These are phyloP conservation scores for Plebejus anna DNA, from an alignment of 2,888 invertebrate genomes.

Conservation along the genomic window DNA sequence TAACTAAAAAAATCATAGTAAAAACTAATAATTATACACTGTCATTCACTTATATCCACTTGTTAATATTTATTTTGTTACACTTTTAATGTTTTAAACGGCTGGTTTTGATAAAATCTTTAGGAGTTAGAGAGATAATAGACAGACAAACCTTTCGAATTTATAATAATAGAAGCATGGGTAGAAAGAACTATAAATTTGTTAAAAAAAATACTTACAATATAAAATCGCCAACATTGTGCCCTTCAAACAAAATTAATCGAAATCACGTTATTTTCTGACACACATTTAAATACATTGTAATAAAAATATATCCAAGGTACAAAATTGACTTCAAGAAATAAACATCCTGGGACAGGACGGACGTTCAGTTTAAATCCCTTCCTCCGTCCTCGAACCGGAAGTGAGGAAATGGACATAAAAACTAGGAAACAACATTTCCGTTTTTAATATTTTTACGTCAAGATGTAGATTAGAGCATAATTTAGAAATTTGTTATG, in stretches of 20 bases:
- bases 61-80: no score
- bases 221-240: not conserved
- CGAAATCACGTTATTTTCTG: not conserved
- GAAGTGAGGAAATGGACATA: constrained; percentile 8
- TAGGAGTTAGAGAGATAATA: no score
- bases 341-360: constrained; percentile 11
- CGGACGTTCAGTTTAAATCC: not conserved
- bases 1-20: no score
- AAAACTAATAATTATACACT: no score
- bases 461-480: not conserved
- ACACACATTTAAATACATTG: not conserved
- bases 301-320: not conserved
- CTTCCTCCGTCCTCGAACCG: constrained; percentile 8
- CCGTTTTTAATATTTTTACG: not conserved
- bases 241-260: not conserved
- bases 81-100: no score
- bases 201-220: no score
- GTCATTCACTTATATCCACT: no score
- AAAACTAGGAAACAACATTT: not conserved
- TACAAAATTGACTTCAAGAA: not conserved
- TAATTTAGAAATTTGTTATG: not conserved
- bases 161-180: no score
- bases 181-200: no score
- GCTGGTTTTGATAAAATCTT: no score
- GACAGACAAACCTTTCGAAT: no score